Percentiles rank a stretch among this genome's conserved stretches.
These are phyloP conservation scores for Latrodectus hesperus DNA, from an alignment of 2,888 invertebrate species.

Conservation along the genomic window DNA sequence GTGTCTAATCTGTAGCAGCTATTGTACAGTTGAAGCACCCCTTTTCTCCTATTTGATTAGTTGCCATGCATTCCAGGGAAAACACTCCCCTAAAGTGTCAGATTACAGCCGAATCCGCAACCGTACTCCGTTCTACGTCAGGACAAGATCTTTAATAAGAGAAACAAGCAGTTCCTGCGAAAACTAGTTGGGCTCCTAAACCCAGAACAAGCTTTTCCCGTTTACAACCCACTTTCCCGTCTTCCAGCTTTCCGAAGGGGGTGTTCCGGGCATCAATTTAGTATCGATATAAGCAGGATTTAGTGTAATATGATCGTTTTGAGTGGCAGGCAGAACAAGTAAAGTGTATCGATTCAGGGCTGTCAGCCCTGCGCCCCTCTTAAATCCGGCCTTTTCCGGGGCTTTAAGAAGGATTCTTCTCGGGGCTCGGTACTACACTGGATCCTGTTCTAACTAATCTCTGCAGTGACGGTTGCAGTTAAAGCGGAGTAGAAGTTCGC, in stretches of 20 bases:
- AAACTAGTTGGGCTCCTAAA: too few species aligned
- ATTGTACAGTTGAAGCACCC: too few species aligned
- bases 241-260: neutral
- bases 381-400: neutral
- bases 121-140: too few species aligned
- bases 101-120: too few species aligned
- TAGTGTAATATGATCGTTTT: neutral
- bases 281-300: neutral
- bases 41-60: too few species aligned
- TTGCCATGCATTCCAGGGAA: too few species aligned
- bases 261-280: neutral
- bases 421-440: neutral
- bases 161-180: too few species aligned
- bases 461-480: constrained; percentile 21
- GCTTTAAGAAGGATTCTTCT: neutral
- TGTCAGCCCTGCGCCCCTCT: neutral
- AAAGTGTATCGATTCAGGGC: neutral
- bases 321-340: neutral
- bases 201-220: too few species aligned
- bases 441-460: constrained; percentile 17
- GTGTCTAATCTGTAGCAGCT: too few species aligned
- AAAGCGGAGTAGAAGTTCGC: constrained; percentile 7
- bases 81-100: too few species aligned
- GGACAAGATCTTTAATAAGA: too few species aligned
- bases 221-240: too few species aligned